phyloP scores from a whole-genome alignment of 2,113 vertebrate genomes.

The Zosterops japonicus region DNA sequence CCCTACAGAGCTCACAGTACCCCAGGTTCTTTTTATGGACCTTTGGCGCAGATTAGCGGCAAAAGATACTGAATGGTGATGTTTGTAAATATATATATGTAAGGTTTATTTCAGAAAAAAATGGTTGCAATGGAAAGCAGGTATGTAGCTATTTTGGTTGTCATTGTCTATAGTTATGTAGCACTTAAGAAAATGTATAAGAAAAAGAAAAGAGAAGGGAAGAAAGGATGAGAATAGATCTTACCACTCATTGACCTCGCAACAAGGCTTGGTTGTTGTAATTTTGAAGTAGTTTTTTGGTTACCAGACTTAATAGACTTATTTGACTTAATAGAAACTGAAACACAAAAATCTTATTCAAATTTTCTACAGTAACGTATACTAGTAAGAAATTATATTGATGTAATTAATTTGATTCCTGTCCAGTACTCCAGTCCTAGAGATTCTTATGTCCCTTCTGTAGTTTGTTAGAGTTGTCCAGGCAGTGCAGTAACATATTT shows the following conservation, averaged over 20 bases:
- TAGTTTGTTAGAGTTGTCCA: not conserved
- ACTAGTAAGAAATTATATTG: not conserved
- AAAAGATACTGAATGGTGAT: not conserved
- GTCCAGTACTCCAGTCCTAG: not conserved
- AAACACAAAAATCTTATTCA: not conserved
- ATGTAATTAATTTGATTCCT: not conserved
- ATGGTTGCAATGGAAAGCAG: not conserved
- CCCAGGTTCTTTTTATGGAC: not conserved
- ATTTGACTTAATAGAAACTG: not conserved
- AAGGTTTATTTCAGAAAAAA: not conserved
- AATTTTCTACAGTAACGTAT: not conserved
- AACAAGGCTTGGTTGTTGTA: too few species aligned
- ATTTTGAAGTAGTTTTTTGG: not conserved
- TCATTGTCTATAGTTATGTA: not conserved
- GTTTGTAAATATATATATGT: not conserved
- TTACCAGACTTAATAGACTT: too few species aligned
- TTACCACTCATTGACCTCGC: fast-evolving
- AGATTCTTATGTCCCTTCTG: not conserved
- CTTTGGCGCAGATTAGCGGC: too few species aligned
- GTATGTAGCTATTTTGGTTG: not conserved
- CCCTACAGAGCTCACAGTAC: not conserved
- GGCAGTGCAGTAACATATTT: not conserved
- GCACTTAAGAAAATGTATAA: not conserved
- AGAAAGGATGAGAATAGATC: not conserved
- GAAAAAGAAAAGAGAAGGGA: not conserved